Evolutionary conservation across 1,140 invertebrate species (phyloP), one percentile per base, ranked within the genome.

Genomic region (Euura saliciscinereae): DNA sequence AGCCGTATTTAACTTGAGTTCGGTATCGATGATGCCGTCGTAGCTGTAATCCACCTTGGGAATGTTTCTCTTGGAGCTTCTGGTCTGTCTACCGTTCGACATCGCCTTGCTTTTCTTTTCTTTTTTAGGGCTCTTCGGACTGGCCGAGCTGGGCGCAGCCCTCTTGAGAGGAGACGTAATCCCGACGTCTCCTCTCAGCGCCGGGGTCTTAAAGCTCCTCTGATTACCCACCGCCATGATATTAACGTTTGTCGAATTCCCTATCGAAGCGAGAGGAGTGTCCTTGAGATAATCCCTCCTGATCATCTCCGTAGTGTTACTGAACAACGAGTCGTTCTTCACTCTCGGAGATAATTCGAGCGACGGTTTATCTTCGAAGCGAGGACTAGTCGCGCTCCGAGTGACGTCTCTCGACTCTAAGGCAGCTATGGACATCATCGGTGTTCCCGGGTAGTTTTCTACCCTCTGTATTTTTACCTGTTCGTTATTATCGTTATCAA

Each of bases 21-120:
- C 84, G 51, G 5, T n/a, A 59, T 59, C 51, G 6, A 59, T 6
- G 46, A 80, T 71, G 73, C 86, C 85, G 71, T 81, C 73, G 72
- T 84, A 85, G 69, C 75, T 79, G 76, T 87, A 86, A 79, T 83
- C 84, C 45, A 86, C 80, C 74, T 82, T 84, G 70, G 85, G 83
- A 71, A 84, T 75, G 72, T 84, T 83, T 76, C 85, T 79, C 64
- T 81, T 81, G 44, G 86, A 86, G 73, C 80, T 82, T 75, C 84
- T 79, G 1, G 78, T 82, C 76, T 81, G 77, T 68, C 76, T 81
- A 5, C 73, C 51, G 4, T 73, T 75, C 2, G n/a, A 70, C 13
- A 59, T 46, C 70, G 71, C 51, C 28, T 72, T 67, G 43, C 13
- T 69, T 43, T 76, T 64, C 28, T 73, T 71, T 64, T 3, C 6